Evolutionary conservation across 1,140 invertebrate species (phyloP).

Genomic region (Lordiphosa clarofinis): DNA sequence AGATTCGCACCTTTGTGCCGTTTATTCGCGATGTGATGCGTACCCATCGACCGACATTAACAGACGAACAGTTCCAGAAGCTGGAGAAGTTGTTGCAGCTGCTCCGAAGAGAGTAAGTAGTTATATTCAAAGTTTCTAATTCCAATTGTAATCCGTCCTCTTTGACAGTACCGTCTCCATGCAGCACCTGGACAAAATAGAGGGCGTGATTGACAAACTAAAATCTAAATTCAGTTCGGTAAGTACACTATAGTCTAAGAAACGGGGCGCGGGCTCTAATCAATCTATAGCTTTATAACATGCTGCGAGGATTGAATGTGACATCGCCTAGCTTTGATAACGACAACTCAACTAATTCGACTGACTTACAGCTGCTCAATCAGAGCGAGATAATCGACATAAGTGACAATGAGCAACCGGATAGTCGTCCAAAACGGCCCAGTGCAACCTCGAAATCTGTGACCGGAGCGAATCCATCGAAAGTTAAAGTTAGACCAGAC

Average conservation of each 20-base stretch:
- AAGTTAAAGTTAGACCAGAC: too few species aligned
- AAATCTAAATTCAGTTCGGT: conserved; percentile 38
- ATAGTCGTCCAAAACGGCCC: too few species aligned
- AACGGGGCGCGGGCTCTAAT: too few species aligned
- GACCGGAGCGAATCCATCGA: too few species aligned
- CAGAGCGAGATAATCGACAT: conserved; percentile 18
- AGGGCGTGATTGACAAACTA: conserved; percentile 30
- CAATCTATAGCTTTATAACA: too few species aligned
- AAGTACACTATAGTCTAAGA: conserved; percentile 8
- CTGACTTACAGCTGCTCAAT: conserved; percentile 11
- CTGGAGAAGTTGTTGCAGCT: conserved; percentile 21
- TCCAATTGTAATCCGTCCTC: background rate
- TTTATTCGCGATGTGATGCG: conserved; percentile 33
- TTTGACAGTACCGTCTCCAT: conserved; percentile 9
- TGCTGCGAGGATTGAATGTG: too few species aligned
- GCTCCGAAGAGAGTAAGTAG: conserved; percentile 41
- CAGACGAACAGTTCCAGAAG: conserved; percentile 19
- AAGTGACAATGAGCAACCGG: background rate
- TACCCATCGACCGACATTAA: conserved; percentile 8
- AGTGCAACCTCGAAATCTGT: too few species aligned
- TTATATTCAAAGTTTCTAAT: too few species aligned
- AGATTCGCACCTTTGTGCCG: conserved; percentile 23
- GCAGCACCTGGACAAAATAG: conserved; percentile 27
- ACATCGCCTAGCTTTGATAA: too few species aligned
- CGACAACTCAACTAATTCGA: conserved; percentile 1